Evolutionary conservation across 1,140 invertebrate species (phyloP), one percentile per base, ranked within the genome.

Genomic region (Atta cephalotes): DNA sequence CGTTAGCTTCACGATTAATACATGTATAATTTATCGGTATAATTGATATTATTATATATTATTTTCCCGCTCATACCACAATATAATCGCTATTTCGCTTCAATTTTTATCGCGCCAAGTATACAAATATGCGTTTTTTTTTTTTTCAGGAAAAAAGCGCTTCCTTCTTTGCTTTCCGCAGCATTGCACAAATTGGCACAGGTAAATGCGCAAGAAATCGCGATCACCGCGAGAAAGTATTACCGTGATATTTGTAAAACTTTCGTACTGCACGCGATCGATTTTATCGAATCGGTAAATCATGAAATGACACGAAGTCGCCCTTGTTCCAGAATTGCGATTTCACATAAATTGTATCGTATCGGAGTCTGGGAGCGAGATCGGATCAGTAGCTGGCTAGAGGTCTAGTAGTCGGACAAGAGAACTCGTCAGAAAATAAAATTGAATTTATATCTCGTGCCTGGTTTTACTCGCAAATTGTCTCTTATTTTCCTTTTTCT

Each of bases 371-470:
- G 21, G 66, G 88, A 90, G 89, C 71, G 85, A 89, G 86, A 91
- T 92, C 86, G 90, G 78, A 71, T 70, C 87, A 86, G 80, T 76
- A 16, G 31, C 56, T 86, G 87, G 85, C 84, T 86, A 82, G 81
- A 49, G 81, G 81, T 71, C 53, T 89, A 88, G 88, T 88, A 92
- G 89, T 86, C 49, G 49, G 62, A 80, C 86, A 77, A 72, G 92
- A 88, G 91, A 93, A 92, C 88, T 88, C 89, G 91, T 92, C 92
- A 92, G 92, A 90, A 82, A 90, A 90, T 91, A 93, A 93, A 93
- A 93, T 77, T 92, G 91, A 94, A 93, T 93, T 93, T 93, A 60
- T 62, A 92, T 94, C 91, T 90, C 90, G 88, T 90, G 84, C 81
- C 85, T 88, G 91, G 87, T 10, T 92, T 93, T 91, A 88, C 58